Base-by-base conservation (phyloP, 1,140 invertebrate species). In the Drosophila serrata region DNA sequence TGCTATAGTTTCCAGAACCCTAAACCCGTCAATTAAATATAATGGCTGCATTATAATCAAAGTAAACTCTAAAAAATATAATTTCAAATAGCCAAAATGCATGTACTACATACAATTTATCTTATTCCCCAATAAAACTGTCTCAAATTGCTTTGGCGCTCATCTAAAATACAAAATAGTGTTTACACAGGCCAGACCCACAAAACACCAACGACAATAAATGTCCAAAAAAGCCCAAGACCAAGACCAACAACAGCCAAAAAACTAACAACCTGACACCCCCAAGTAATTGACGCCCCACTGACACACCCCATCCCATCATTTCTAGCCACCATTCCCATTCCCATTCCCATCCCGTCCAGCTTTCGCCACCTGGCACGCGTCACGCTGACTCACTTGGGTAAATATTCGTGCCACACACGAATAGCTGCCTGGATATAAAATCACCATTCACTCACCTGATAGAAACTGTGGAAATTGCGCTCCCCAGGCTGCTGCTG, bases 391-490 rank as follows among this genome's bases (percentile, higher is more conserved):
- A 87, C 65, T 87, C 82, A 88, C 65, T 80, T 84, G 49, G 39
- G 46, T 70, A 82, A 81, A 81, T 62, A 77, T 51, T 40, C 49
- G 57, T 51, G 17, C 58, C 72, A 72, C 67, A 37, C 40, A 76
- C 60, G 55, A 79, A 24, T 45, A 31, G 48, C 40, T 22, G 8
- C 22, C 39, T n/a, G n/a, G n/a, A n/a, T 8, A 57, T 63, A 22
- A 29, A 56, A 17, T 17, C 17, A 31, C 40, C 31, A 29, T 51
- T 63, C 93, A 37, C 69, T 75, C 93, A 98, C 97, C 95, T 99
- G 98, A 94, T 99, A 99, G 93, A 99, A 99, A 51, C 97, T 95
- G 94, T 99, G 99, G 93, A 99, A 99, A 93, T 99, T 99, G 61
- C 98, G 94, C 93, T 99, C 99, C 2, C 98, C 98, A 1, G 94